Evolutionary conservation across 2,888 invertebrate species (phyloP).

Genomic region (Brachylomia viminalis): DNA sequence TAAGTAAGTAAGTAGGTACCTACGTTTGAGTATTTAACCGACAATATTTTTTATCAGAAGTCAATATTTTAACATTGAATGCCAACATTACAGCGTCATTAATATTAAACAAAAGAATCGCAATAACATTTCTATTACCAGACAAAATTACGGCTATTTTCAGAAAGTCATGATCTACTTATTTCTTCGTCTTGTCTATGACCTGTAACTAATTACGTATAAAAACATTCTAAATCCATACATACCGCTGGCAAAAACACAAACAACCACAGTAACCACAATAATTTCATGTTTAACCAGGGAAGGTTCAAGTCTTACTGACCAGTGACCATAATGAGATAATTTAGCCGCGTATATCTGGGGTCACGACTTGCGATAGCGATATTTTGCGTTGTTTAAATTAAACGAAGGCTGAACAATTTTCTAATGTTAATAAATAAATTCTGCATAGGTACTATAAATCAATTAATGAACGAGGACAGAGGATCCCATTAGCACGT

Average conservation of each 20-base stretch:
- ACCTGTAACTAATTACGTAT: neutral
- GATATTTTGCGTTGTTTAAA: conserved; percentile 72
- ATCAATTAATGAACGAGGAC: no score
- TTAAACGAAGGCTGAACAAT: no score
- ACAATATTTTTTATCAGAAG: neutral
- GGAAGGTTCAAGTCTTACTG: conserved; percentile 77
- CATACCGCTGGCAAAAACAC: conserved; percentile 76
- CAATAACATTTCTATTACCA: neutral
- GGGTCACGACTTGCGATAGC: conserved; percentile 74
- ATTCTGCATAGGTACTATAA: no score
- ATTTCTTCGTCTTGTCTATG: neutral
- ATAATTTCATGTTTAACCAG: conserved; percentile 75
- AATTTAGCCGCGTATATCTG: conserved; percentile 60
- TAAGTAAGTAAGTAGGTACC: no score
- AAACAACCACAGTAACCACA: conserved; percentile 71
- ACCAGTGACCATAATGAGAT: conserved; percentile 54
- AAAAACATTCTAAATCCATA: conserved; percentile 26
- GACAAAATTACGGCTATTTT: neutral
- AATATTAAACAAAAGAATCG: neutral
- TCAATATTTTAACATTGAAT: neutral
- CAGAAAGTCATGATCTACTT: neutral
- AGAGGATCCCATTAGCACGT: conserved; percentile 20
- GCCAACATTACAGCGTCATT: neutral
- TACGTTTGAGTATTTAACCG: neutral
- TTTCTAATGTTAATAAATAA: no score